phyloP scores from a whole-genome alignment of 2,797 vertebrate species.

The Gallirallus australis region DNA sequence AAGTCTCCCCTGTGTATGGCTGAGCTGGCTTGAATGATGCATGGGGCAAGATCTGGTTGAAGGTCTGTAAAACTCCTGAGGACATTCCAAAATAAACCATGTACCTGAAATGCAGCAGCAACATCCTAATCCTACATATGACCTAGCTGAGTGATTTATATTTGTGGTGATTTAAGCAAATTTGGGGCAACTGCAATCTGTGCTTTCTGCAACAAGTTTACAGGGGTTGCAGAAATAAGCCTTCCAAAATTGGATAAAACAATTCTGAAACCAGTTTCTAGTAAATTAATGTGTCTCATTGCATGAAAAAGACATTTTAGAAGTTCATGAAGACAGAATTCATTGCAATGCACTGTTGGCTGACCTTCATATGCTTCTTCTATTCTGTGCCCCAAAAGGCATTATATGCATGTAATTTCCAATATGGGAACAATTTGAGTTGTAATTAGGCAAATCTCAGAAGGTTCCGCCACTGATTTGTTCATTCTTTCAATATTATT shows the following conservation, averaged over 20 bases:
- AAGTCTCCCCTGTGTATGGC: background rate
- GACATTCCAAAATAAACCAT: background rate
- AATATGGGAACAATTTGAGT: slow-evolving; percentile 92
- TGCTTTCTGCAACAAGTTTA: slow-evolving; percentile 75
- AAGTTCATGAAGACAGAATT: slow-evolving; percentile 76
- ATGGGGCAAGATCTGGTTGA: background rate
- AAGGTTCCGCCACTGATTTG: slow-evolving; percentile 87
- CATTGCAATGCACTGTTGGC: slow-evolving; percentile 78
- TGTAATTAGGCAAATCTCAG: slow-evolving; percentile 89
- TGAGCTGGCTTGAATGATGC: background rate
- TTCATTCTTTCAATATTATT: slow-evolving; percentile 85
- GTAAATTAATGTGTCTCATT: slow-evolving; percentile 80
- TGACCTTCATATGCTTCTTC: slow-evolving; percentile 84
- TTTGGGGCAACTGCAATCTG: slow-evolving; percentile 23
- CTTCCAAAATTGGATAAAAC: slow-evolving; percentile 80
- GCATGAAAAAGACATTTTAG: slow-evolving; percentile 77
- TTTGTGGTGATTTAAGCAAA: slow-evolving; percentile 37
- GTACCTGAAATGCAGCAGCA: background rate
- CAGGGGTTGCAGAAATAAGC: slow-evolving; percentile 75
- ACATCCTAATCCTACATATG: background rate
- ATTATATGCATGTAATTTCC: slow-evolving; percentile 87
- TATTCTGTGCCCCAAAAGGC: slow-evolving; percentile 84
- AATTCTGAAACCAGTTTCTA: slow-evolving; percentile 82
- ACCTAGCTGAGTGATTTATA: slow-evolving; percentile 13
- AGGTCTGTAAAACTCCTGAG: background rate